Percentiles rank a stretch among this genome's conserved stretches.
Evolutionary conservation across 30 jellyfish, hydroid and myxozoan species (phyloP).

Genomic region (Aurelia sp.): DNA sequence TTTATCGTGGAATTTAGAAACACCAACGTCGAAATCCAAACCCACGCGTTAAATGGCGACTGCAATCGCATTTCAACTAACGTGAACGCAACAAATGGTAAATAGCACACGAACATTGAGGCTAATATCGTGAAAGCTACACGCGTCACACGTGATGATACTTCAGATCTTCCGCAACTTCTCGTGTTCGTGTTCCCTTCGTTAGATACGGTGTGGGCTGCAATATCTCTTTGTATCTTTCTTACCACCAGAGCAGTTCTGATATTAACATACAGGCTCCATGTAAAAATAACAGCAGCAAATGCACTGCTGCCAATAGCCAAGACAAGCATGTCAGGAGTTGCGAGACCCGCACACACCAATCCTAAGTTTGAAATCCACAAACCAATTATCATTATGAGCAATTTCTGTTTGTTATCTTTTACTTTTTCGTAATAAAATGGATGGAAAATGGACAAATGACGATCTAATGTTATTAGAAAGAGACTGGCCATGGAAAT

Average conservation of each 20-base stretch:
- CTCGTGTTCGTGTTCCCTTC: not conserved
- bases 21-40: conserved; percentile 50
- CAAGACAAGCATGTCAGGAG: conserved; percentile 19
- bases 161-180: conserved; percentile 10
- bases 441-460: conserved; percentile 35
- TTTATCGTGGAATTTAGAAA: conserved; percentile 26
- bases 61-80: conserved; percentile 6
- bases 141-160: conserved; percentile 46
- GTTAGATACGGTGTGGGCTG: not conserved
- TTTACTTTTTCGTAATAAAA: conserved; percentile 29
- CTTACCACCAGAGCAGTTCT: conserved; percentile 25
- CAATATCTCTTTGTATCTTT: conserved; percentile 9
- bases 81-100: conserved; percentile 41
- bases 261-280: conserved; percentile 47
- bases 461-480: conserved; percentile 32
- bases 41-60: conserved; percentile 61
- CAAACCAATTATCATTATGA: not conserved
- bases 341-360: conserved; percentile 31
- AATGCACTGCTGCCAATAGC: conserved; percentile 20
- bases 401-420: conserved; percentile 6
- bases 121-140: conserved; percentile 39
- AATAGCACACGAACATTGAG: conserved; percentile 47
- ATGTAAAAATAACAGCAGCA: conserved; percentile 12
- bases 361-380: conserved; percentile 14
- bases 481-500: conserved; percentile 33